phyloP scores from a whole-genome alignment of 2,113 vertebrate species.

The Larimichthys crocea region DNA sequence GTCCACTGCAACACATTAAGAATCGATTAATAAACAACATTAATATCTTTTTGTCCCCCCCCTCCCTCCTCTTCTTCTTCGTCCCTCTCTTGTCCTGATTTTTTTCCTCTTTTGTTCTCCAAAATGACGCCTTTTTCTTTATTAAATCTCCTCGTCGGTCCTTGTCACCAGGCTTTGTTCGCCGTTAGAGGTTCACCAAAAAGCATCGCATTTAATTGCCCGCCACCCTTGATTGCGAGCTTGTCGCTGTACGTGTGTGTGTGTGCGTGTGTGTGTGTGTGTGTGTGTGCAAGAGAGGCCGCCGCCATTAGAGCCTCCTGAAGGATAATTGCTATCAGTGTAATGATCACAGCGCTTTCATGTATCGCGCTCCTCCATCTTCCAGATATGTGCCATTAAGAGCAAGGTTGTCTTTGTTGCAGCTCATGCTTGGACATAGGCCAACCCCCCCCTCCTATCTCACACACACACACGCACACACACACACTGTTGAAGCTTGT shows the following conservation, averaged over 20 bases:
- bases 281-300: constrained; percentile 44
- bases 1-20: constrained; percentile 71
- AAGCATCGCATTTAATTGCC: constrained; percentile 79
- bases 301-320: constrained; percentile 80
- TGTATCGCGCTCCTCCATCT: constrained; percentile 77
- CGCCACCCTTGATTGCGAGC: constrained; percentile 76
- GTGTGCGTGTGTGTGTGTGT: constrained; percentile 15
- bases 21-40: constrained; percentile 81
- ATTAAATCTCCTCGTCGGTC: constrained; percentile 65
- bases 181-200: constrained; percentile 72
- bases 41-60: constrained; percentile 55
- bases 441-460: constrained; percentile 43
- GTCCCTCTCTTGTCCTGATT: constrained; percentile 56
- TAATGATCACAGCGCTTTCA: constrained; percentile 83
- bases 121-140: constrained; percentile 61
- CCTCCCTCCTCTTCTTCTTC: not conserved
- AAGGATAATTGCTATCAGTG: constrained; percentile 84
- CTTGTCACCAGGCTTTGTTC: constrained; percentile 75
- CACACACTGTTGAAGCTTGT: constrained; percentile 32
- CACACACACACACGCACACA: constrained; percentile 24
- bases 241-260: constrained; percentile 40
- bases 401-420: constrained; percentile 82
- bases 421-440: constrained; percentile 74
- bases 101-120: constrained; percentile 50
- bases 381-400: constrained; percentile 79